Conservation (phyloP, 2,888 invertebrate genomes). For the Seira musarum region DNA sequence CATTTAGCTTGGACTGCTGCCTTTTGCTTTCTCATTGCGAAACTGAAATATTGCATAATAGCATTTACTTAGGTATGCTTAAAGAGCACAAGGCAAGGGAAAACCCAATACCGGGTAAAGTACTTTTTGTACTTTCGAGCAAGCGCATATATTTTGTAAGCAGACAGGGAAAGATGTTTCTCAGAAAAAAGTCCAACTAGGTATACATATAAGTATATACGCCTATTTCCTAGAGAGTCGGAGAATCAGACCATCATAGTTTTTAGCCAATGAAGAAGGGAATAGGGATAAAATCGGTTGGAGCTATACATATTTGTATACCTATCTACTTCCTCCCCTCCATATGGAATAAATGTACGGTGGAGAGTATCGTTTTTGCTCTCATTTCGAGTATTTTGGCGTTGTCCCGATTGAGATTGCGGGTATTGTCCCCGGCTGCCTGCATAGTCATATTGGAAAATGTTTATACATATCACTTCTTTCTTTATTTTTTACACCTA, state of each 20-base stretch:
- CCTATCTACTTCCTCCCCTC: not conserved
- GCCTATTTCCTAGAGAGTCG: not conserved
- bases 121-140: slow-evolving; percentile 26
- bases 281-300: not conserved
- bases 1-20: no score
- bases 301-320: not conserved
- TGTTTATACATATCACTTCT: no score
- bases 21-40: no score
- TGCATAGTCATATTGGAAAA: not conserved
- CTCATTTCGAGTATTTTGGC: slow-evolving; percentile 26
- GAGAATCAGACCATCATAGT: not conserved
- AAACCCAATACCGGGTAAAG: slow-evolving; percentile 35
- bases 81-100: slow-evolving; percentile 3
- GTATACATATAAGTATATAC: not conserved
- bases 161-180: not conserved
- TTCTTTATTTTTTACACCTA: slow-evolving; percentile 12
- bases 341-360: not conserved
- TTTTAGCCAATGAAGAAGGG: not conserved
- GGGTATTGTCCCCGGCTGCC: slow-evolving; percentile 54
- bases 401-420: slow-evolving; percentile 55
- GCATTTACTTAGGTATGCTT: not conserved
- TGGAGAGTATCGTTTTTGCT: not conserved
- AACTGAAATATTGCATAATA: no score
- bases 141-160: slow-evolving; percentile 32
- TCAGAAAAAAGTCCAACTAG: not conserved